Conservation (phyloP, 1,140 invertebrate species). For the Olivierus martensii region DNA sequence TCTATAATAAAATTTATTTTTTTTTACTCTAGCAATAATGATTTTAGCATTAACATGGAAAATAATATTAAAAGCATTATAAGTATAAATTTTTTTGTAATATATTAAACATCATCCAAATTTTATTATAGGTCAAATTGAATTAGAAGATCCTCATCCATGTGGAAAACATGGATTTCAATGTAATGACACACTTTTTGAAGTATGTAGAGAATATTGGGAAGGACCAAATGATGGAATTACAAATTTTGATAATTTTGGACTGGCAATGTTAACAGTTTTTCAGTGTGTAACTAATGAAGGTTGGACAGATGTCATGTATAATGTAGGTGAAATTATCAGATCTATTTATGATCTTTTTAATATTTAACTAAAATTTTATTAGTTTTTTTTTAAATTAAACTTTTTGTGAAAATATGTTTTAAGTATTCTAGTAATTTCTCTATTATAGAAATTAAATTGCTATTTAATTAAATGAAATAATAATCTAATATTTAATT, state of each 20-base stretch:
- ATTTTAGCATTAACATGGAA: too few relatives aligned
- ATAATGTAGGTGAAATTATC: conserved; percentile 32
- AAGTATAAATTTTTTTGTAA: too few relatives aligned
- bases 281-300: conserved; percentile 49
- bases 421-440: neutral
- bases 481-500: too few relatives aligned
- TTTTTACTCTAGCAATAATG: too few relatives aligned
- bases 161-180: conserved; percentile 52
- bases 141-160: conserved; percentile 8
- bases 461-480: too few relatives aligned
- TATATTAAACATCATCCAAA: too few relatives aligned
- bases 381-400: too few relatives aligned
- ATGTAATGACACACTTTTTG: conserved; percentile 37
- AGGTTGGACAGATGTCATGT: conserved; percentile 45
- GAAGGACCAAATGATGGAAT: conserved; percentile 90
- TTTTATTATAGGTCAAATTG: too few relatives aligned
- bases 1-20: too few relatives aligned
- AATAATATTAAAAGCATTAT: too few relatives aligned
- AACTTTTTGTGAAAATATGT: too few relatives aligned
- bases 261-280: conserved; percentile 95
- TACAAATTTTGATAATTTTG: conserved; percentile 99
- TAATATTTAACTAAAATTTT: too few relatives aligned
- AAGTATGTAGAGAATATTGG: conserved; percentile 55
- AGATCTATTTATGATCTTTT: neutral
- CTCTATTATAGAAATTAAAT: neutral